Evolutionary conservation across 2,797 vertebrate species (phyloP).

Genomic region (Calcarius lapponicus): DNA sequence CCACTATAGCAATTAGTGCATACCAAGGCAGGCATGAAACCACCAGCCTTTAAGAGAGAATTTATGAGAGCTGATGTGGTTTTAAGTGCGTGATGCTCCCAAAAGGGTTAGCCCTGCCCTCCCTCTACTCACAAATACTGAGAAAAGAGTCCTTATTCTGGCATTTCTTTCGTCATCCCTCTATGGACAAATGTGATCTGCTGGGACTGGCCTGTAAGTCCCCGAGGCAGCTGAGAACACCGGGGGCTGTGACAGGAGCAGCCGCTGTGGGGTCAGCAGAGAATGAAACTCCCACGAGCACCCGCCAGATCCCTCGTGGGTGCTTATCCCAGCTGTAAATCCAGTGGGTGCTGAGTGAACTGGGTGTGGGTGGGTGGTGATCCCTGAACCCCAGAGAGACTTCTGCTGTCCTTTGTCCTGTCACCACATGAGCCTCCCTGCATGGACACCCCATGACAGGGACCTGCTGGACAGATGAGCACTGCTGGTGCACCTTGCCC

Average conservation of each 20-base stretch:
- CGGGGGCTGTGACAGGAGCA: neutral
- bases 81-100: neutral
- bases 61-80: neutral
- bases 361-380: neutral
- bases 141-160: neutral
- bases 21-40: neutral
- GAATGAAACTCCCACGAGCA: accelerated
- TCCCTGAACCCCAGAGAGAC: neutral
- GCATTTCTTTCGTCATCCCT: neutral
- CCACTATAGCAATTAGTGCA: neutral
- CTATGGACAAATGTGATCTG: neutral
- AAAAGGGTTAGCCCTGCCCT: neutral
- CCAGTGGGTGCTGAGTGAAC: accelerated
- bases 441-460: accelerated
- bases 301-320: accelerated
- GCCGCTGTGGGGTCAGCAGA: neutral
- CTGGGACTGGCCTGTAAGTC: no score
- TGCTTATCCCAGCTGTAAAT: neutral
- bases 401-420: neutral
- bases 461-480: neutral
- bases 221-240: neutral
- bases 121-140: neutral
- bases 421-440: accelerated
- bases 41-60: neutral
- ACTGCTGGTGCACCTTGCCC: neutral